phyloP scores from a whole-genome alignment of 2,113 vertebrate genomes.

The Seriola aureovittata region DNA sequence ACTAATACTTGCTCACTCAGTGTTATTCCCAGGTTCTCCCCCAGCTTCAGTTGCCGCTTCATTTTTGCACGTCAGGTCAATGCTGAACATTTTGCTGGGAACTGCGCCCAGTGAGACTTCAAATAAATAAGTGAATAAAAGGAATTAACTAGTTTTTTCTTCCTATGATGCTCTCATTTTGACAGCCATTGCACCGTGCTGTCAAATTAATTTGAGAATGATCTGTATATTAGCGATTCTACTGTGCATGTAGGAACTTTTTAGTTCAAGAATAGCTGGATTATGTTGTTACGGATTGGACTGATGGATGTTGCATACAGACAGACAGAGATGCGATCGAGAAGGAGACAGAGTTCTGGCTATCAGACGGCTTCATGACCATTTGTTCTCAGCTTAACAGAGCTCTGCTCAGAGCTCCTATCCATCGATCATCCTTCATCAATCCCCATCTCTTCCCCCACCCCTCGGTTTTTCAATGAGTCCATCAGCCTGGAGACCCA shows the following conservation, averaged over 20 bases:
- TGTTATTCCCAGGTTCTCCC: background rate
- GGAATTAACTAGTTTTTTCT: background rate
- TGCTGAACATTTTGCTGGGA: constrained; percentile 8
- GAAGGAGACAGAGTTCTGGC: constrained; percentile 11
- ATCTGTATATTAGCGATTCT: constrained; percentile 8
- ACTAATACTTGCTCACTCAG: background rate
- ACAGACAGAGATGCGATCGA: background rate
- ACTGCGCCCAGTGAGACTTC: background rate
- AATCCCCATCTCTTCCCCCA: constrained; percentile 13
- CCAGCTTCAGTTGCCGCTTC: background rate
- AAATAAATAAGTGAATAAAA: constrained; percentile 23
- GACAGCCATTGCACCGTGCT: constrained; percentile 3
- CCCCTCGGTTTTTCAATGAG: constrained; percentile 28
- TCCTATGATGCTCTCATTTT: constrained; percentile 1
- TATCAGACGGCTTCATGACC: constrained; percentile 6
- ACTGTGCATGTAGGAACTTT: constrained; percentile 1
- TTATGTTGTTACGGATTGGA: background rate
- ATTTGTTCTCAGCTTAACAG: constrained; percentile 28
- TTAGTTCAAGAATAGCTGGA: background rate
- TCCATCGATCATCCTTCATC: constrained; percentile 37
- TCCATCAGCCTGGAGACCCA: constrained; percentile 41
- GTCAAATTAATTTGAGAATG: constrained; percentile 21
- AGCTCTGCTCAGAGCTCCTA: constrained; percentile 3
- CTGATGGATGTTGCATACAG: constrained; percentile 17
- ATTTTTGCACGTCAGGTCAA: constrained; percentile 11